Base-by-base conservation (phyloP, 35 echinoderm and acorn worm species). In the Heliocidaris tuberculata region DNA sequence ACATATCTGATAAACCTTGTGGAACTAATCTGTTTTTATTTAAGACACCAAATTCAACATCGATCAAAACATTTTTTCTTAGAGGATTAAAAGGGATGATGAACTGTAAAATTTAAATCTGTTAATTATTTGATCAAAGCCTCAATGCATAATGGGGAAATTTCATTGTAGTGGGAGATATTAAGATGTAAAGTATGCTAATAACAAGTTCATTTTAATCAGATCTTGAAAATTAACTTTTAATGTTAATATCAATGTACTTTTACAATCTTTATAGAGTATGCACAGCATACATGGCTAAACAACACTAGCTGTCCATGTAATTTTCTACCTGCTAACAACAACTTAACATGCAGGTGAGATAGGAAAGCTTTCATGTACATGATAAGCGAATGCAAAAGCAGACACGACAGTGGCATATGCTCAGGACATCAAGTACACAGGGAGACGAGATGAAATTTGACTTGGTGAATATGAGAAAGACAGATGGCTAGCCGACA, bases 391-490 rank as follows among this genome's bases (percentile, higher is more conserved):
- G 65, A 78, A 78, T 78, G 65, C 65, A 78, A 78, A 78, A 19
- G 19, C 65, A 78, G 65, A 78, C 65, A 78, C 65, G 65, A 78
- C 65, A 78, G 7, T 78, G 65, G 65, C 65, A 78, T 78, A 78
- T 78, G 65, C 65, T 78, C 65, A 78, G 7, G 7, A 78, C 65
- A 78, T 78, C 65, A 78, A 78, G 65, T 78, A 78, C 0, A 78
- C 65, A 78, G 65, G 65, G 65, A 78, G 65, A 78, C 65, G 27
- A 78, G 65, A 78, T 78, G 65, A 78, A 78, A 78, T 78, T 78
- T 78, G 65, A 27, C 65, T 78, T 78, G 65, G 65, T 78, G 65
- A 78, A 78, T 78, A 78, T 78, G 65, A 78, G 65, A 78, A 78
- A 78, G 65, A 78, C 65, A 78, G 65, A 78, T 78, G 65, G 65